phyloP scores from a whole-genome alignment of 2,797 vertebrate genomes.

The Gephyroberyx darwinii region DNA sequence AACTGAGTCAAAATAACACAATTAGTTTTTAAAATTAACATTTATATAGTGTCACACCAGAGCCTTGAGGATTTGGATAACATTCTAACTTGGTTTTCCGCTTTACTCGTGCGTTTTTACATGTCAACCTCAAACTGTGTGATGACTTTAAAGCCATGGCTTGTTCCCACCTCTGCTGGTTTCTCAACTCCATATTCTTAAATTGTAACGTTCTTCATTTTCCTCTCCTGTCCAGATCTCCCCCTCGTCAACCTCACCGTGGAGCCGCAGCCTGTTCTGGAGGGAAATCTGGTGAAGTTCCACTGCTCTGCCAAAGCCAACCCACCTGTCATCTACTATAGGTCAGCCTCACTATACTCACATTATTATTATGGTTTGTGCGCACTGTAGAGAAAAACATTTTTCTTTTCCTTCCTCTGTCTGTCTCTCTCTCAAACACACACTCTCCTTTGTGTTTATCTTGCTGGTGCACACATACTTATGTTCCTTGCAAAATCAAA shows the following conservation, averaged over 20 bases:
- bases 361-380: neutral
- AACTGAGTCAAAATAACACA: too few relatives aligned
- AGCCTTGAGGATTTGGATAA: too few relatives aligned
- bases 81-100: too few relatives aligned
- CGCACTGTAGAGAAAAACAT: neutral
- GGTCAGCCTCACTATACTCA: slow-evolving; percentile 71
- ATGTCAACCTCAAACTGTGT: too few relatives aligned
- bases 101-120: too few relatives aligned
- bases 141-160: neutral
- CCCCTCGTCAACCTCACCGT: slow-evolving; percentile 90
- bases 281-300: slow-evolving; percentile 89
- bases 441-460: too few relatives aligned
- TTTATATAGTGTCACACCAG: too few relatives aligned
- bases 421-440: neutral
- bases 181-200: too few relatives aligned
- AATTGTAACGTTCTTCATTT: neutral
- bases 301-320: slow-evolving; percentile 92
- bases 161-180: neutral
- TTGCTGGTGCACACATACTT: neutral
- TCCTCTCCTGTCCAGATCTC: slow-evolving; percentile 79
- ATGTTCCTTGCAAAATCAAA: too few relatives aligned
- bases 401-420: neutral
- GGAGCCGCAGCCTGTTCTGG: slow-evolving; percentile 89
- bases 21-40: too few relatives aligned
- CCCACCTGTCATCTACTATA: slow-evolving; percentile 89